These are phyloP conservation scores for Micrastur ruficollis DNA, from an alignment of 2,797 vertebrate species.

Conservation along the genomic window DNA sequence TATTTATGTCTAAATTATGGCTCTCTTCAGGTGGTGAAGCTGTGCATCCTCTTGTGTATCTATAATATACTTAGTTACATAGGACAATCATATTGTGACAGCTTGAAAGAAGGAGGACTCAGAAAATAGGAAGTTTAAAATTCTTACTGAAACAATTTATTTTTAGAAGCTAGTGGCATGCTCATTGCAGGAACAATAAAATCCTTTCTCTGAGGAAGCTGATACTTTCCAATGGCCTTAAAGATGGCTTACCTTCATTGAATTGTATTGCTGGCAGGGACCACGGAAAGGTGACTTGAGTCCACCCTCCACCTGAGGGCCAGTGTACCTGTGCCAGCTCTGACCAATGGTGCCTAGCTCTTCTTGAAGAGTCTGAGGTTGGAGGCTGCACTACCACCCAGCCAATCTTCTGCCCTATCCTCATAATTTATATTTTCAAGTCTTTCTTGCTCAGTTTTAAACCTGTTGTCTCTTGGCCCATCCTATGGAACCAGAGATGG, in stretches of 20 bases:
- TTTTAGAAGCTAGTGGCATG: neutral
- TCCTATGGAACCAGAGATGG: neutral
- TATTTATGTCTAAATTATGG: neutral
- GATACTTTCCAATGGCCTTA: neutral
- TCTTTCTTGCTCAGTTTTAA: neutral
- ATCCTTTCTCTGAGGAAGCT: neutral
- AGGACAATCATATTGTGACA: neutral
- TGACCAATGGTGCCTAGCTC: accelerated
- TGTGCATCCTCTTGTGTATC: neutral
- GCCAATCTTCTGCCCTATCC: neutral
- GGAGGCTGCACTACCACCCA: neutral
- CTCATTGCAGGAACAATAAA: neutral
- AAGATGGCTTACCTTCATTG: neutral
- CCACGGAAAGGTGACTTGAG: neutral
- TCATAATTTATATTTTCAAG: neutral
- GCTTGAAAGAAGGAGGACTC: constrained; percentile 18
- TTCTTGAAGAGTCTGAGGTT: neutral
- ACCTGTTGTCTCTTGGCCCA: neutral
- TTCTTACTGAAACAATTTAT: neutral
- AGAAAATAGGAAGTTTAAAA: constrained; percentile 13
- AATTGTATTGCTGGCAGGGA: neutral
- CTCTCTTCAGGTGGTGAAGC: neutral
- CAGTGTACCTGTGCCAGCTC: neutral
- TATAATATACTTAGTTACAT: neutral
- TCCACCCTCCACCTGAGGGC: no score